Evolutionary conservation across 2,113 vertebrate genomes (phyloP), one percentile per base, ranked within the genome.

Genomic region (Propithecus coquereli): DNA sequence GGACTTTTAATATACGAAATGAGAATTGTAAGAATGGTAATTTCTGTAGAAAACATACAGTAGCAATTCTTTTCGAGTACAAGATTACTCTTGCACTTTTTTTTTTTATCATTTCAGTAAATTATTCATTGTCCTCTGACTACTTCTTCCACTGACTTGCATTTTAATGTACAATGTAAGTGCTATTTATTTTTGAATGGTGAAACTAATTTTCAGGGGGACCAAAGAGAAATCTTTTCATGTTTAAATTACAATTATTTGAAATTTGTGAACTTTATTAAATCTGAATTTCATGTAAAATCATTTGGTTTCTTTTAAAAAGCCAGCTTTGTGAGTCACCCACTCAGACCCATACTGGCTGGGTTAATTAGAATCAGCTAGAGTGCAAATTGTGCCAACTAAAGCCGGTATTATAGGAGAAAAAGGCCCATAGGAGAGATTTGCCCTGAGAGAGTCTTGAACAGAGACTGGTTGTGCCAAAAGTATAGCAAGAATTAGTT

Each of bases 161-260:
- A 93, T 54, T 91, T 91, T 90, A 90, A n/a, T 94, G 13, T 76
- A 47, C 54, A 92, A 40, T 1, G 25, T 71, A 87, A 89, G 23
- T 83, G 13, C 32, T 84, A 0, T 61, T 65, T 50, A 68, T 59
- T 76, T 94, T 82, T 79, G 27, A 89, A 89, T 87, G 59, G 17
- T 87, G 54, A 87, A 80, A 54, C 27, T 73, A 47, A 86, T 92
- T 97, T 96, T 79, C 23, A 63, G 11, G 20, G 32, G 2, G 5
- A 54, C 1, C 9, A 54, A 2, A 57, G 43, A 82, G 11, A 94
- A 92, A 73, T 86, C 43, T 50, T 89, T 87, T 77, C 66, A 94
- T 74, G 32, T 94, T 88, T 90, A 63, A 66, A 68, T 94, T 88
- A 52, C 54, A 84, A 91, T 82, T 5, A 95, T 82, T 90, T 79